Evolutionary conservation across 2,888 invertebrate species (phyloP).

Genomic region (Epinotia ramella): DNA sequence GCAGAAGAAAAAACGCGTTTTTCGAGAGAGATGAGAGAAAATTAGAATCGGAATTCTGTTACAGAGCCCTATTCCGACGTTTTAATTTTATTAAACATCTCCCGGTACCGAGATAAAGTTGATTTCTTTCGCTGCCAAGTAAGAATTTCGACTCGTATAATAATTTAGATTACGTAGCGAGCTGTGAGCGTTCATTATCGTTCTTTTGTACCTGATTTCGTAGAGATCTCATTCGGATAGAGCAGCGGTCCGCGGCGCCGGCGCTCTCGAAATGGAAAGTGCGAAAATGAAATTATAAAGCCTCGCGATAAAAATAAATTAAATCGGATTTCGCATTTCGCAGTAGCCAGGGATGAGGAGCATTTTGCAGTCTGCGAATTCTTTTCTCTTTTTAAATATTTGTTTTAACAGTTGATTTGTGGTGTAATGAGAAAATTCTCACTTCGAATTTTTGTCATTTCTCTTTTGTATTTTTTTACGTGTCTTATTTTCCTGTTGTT

Average conservation of each 20-base stretch:
- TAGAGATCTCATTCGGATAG: constrained; percentile 85
- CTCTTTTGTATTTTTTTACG: constrained; percentile 62
- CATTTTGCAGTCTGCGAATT: constrained; percentile 81
- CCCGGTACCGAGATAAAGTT: constrained; percentile 79
- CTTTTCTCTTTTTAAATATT: constrained; percentile 83
- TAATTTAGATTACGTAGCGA: constrained; percentile 85
- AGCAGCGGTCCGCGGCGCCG: constrained; percentile 81
- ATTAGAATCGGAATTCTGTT: constrained; percentile 76
- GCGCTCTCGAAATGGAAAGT: constrained; percentile 84
- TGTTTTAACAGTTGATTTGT: constrained; percentile 84
- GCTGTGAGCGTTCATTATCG: constrained; percentile 85
- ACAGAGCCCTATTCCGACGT: constrained; percentile 71
- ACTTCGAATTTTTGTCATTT: constrained; percentile 70
- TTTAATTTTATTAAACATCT: constrained; percentile 84
- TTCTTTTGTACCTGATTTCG: constrained; percentile 85
- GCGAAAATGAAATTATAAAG: constrained; percentile 86
- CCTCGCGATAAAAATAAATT: constrained; percentile 85
- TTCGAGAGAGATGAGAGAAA: constrained; percentile 61
- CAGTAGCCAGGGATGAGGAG: constrained; percentile 81
- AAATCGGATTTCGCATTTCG: constrained; percentile 84
- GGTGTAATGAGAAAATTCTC: constrained; percentile 82
- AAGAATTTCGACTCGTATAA: constrained; percentile 84
- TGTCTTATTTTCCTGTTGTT: constrained; percentile 56
- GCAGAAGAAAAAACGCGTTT: constrained; percentile 60
- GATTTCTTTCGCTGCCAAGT: constrained; percentile 83